Evolutionary conservation across 2,888 invertebrate genomes (phyloP).

Genomic region (Epistrophe grossulariae): DNA sequence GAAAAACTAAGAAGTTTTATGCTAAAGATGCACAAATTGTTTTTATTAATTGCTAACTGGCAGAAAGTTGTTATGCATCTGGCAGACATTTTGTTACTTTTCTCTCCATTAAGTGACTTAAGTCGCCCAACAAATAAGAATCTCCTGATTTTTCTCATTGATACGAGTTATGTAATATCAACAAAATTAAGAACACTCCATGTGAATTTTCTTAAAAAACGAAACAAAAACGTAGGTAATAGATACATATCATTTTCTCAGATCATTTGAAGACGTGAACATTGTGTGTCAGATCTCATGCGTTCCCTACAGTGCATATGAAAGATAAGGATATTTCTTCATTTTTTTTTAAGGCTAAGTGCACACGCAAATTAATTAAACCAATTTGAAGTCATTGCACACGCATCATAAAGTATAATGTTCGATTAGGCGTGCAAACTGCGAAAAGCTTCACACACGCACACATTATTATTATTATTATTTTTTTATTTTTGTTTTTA

Average conservation of each 20-base stretch:
- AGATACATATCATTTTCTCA: neutral
- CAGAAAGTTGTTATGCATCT: too few relatives aligned
- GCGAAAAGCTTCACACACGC: constrained; percentile 61
- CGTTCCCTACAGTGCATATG: neutral
- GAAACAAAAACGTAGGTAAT: neutral
- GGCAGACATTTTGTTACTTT: too few relatives aligned
- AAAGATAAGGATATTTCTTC: constrained; percentile 7
- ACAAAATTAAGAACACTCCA: neutral
- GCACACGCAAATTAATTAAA: constrained; percentile 65
- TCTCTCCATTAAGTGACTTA: too few relatives aligned
- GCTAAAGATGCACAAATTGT: too few relatives aligned
- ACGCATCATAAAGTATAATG: constrained; percentile 64
- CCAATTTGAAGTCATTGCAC: constrained; percentile 68
- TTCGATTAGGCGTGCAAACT: constrained; percentile 72
- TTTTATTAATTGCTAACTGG: too few relatives aligned
- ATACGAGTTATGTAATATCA: neutral
- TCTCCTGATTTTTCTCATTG: too few relatives aligned
- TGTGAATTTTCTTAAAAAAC: neutral
- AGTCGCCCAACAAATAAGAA: too few relatives aligned
- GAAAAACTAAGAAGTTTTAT: too few relatives aligned
- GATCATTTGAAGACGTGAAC: neutral
- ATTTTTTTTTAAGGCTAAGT: neutral
- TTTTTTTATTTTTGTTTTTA: neutral
- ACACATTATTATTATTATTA: constrained; percentile 9
- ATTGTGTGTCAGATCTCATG: neutral